Conservation (phyloP, 2,797 vertebrate genomes). For the Clarias fuscus region DNA sequence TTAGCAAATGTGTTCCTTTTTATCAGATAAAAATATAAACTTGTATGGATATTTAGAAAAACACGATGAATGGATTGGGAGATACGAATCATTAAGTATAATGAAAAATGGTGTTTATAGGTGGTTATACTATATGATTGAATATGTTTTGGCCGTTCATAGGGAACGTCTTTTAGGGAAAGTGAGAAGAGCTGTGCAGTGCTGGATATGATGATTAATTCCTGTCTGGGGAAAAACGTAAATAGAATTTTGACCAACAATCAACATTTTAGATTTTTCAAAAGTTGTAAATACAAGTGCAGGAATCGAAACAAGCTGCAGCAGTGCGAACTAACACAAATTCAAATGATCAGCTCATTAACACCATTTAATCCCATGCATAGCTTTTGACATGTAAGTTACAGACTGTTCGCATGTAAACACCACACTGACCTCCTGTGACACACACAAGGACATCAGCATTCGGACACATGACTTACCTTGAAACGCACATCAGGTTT, state of each 20-base stretch:
- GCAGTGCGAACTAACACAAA: not conserved
- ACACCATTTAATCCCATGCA: not conserved
- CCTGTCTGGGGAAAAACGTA: too few relatives aligned
- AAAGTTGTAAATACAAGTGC: not conserved
- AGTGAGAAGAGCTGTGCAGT: too few relatives aligned
- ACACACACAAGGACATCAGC: not conserved
- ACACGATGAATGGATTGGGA: too few relatives aligned
- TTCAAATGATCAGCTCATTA: not conserved
- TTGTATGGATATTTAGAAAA: too few relatives aligned
- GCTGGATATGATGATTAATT: too few relatives aligned
- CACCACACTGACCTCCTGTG: not conserved
- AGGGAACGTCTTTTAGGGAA: not conserved
- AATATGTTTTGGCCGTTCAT: not conserved
- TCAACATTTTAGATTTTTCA: not conserved
- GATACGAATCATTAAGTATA: too few relatives aligned
- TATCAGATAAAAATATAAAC: too few relatives aligned
- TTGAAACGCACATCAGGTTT: constrained; percentile 61
- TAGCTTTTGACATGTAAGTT: not conserved
- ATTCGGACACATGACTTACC: constrained; percentile 56
- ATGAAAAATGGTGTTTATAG: too few relatives aligned
- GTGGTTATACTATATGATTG: too few relatives aligned
- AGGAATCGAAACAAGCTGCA: not conserved
- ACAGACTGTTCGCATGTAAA: not conserved
- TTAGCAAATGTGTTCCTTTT: too few relatives aligned
- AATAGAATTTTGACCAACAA: too few relatives aligned